phyloP scores from a whole-genome alignment of 2,113 vertebrate species.

The Lophura nycthemera region DNA sequence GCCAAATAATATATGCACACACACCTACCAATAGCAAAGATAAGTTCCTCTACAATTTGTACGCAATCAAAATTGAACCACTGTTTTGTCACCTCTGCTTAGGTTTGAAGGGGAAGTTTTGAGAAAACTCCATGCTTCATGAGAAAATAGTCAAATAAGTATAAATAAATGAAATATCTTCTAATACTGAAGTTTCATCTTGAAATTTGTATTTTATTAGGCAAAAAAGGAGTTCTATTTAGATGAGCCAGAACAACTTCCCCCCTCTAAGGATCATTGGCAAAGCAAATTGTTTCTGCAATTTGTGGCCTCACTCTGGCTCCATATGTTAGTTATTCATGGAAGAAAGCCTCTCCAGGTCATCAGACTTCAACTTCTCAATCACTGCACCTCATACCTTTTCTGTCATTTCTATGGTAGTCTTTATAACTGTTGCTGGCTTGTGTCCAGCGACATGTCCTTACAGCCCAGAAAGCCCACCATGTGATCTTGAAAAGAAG shows the following conservation, averaged over 20 bases:
- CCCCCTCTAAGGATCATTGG: background rate
- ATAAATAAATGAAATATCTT: background rate
- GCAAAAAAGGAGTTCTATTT: background rate
- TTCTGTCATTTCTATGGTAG: background rate
- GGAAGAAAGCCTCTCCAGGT: background rate
- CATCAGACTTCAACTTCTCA: background rate
- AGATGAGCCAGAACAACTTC: background rate
- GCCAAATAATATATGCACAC: background rate
- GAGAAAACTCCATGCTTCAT: background rate
- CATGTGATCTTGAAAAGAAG: too few species aligned
- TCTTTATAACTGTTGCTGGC: too few species aligned
- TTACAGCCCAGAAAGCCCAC: too few species aligned
- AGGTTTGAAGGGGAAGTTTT: background rate
- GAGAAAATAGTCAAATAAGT: background rate
- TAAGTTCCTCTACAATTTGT: background rate
- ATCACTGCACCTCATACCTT: background rate
- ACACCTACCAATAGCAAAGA: background rate
- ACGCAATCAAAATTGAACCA: background rate
- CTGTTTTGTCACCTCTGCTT: background rate
- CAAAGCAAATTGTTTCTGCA: background rate
- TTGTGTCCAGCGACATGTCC: too few species aligned
- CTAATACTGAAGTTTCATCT: background rate
- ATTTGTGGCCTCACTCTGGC: background rate
- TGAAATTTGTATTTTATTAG: background rate
- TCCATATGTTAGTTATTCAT: accelerated